Evolutionary conservation across 2,797 vertebrate species (phyloP).

Genomic region (Arctocebus calabarensis): DNA sequence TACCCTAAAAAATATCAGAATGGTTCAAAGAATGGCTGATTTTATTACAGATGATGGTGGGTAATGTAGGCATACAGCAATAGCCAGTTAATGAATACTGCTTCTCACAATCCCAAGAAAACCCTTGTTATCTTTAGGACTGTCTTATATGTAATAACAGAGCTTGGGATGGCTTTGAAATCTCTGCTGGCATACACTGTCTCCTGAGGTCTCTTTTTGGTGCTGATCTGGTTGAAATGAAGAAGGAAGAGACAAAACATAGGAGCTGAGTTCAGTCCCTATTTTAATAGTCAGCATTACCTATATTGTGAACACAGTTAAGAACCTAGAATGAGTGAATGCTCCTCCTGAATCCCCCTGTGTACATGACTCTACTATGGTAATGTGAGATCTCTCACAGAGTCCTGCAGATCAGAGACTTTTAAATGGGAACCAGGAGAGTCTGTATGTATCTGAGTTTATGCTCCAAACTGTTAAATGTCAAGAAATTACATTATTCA

Average conservation of each 20-base stretch:
- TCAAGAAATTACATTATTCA: not conserved
- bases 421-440: not conserved
- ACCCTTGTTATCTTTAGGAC: not conserved
- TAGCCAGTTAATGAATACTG: not conserved
- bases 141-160: not conserved
- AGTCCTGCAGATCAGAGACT: not conserved
- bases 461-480: slow-evolving; percentile 25
- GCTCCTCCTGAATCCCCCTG: not conserved
- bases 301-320: not conserved
- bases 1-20: slow-evolving; percentile 49
- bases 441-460: slow-evolving; percentile 7
- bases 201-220: not conserved
- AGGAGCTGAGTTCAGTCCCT: not conserved
- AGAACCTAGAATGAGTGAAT: slow-evolving; percentile 15
- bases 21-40: not conserved
- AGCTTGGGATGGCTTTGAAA: slow-evolving; percentile 1
- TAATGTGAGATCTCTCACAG: not conserved
- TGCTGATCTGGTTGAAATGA: not conserved
- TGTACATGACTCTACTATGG: not conserved
- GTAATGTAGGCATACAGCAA: not conserved
- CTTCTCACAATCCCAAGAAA: slow-evolving; percentile 17
- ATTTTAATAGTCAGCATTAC: not conserved
- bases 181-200: not conserved
- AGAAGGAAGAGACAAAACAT: slow-evolving; percentile 1
- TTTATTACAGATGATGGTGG: not conserved